Percentiles rank a stretch among this genome's conserved stretches.
Conservation (phyloP, 2,888 invertebrate species). For the Pinctada fucata region DNA sequence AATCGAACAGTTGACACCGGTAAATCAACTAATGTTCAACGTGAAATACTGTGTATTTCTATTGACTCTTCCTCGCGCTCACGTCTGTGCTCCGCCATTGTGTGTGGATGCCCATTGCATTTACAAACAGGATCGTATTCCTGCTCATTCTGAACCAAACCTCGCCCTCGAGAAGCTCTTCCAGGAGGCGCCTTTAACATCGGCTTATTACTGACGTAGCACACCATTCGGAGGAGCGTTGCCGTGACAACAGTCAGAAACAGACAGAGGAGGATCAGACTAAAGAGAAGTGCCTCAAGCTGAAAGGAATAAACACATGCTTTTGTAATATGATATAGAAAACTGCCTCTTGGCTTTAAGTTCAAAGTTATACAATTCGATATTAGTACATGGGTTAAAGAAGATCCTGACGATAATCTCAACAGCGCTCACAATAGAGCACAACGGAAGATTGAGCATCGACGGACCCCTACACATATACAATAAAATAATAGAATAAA, state of each 20-base stretch:
- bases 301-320: constrained; percentile 8
- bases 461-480: too few species aligned
- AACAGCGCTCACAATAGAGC: too few species aligned
- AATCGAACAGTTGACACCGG: too few species aligned
- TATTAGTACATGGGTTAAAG: background rate
- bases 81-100: background rate
- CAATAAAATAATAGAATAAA: too few species aligned
- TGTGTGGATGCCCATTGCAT: background rate
- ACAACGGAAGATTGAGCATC: too few species aligned
- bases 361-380: background rate
- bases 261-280: constrained; percentile 26
- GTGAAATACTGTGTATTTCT: too few species aligned
- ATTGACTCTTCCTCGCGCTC: too few species aligned
- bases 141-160: background rate
- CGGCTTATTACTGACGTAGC: constrained; percentile 26
- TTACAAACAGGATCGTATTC: background rate
- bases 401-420: too few species aligned
- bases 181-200: constrained; percentile 1
- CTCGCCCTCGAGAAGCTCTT: background rate
- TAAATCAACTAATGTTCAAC: too few species aligned
- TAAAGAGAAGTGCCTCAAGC: constrained; percentile 32
- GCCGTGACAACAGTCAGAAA: constrained; percentile 25
- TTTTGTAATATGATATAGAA: background rate
- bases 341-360: background rate
- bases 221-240: constrained; percentile 34